A percentile compares a stretch with the other conserved stretches of the same genome.
Conservation (phyloP, 2,888 invertebrate genomes). For the Microplitis deprimator region DNA sequence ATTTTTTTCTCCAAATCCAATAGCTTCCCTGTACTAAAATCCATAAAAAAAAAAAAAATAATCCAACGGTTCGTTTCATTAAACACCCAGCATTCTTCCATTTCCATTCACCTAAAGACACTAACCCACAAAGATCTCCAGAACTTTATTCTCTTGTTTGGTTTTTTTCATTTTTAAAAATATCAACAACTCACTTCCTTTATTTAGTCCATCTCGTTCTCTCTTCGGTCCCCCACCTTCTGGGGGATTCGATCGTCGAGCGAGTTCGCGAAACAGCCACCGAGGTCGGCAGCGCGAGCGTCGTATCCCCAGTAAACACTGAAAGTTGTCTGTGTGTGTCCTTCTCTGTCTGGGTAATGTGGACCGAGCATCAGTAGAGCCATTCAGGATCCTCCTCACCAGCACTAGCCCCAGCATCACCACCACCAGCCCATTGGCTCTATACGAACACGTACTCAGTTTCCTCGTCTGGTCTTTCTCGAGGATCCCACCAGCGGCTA, state of each 20-base stretch:
- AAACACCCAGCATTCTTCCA: no score
- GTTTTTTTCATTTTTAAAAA: background rate
- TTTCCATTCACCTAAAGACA: background rate
- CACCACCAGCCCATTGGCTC: conserved; percentile 5
- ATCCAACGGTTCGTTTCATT: background rate
- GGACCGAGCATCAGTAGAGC: background rate
- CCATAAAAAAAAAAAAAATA: background rate
- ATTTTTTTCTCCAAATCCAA: background rate
- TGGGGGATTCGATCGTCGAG: conserved; percentile 43
- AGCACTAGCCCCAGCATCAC: background rate
- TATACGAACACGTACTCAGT: background rate
- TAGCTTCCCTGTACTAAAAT: background rate
- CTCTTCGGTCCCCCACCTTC: conserved; percentile 16
- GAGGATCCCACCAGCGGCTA: no score
- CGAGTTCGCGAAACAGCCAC: conserved; percentile 37
- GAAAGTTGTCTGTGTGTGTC: conserved; percentile 37
- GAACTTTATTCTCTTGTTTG: background rate
- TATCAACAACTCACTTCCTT: background rate
- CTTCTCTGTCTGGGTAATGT: conserved; percentile 24
- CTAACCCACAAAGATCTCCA: background rate
- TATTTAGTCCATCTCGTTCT: background rate
- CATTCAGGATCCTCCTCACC: background rate
- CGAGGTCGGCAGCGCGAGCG: conserved; percentile 55
- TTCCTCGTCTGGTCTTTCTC: background rate
- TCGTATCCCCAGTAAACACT: conserved; percentile 61